Conservation (phyloP, 1,140 invertebrate genomes). For the Drosophila kohkoa region DNA sequence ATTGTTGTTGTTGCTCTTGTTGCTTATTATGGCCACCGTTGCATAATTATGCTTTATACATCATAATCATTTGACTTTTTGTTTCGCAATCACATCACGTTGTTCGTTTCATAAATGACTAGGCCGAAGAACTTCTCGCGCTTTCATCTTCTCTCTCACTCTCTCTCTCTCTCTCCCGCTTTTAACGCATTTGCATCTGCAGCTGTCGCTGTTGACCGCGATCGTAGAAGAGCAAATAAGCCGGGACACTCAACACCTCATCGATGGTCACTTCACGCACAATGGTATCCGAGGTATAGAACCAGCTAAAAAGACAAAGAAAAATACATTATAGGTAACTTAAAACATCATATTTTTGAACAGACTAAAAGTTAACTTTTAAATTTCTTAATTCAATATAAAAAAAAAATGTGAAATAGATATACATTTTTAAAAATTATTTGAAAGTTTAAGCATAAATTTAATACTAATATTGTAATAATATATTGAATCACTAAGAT, state of each 20-base stretch:
- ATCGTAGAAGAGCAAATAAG: conserved; percentile 90
- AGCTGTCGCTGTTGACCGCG: conserved; percentile 82
- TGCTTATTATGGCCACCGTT: conserved; percentile 41
- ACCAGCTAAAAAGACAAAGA: conserved; percentile 86
- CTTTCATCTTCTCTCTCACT: conserved; percentile 5
- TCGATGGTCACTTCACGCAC: conserved; percentile 88
- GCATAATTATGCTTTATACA: conserved; percentile 19
- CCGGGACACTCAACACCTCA: conserved; percentile 88
- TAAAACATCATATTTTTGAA: too few species aligned
- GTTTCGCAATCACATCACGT: conserved; percentile 1
- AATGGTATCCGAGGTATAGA: conserved; percentile 89
- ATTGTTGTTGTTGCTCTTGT: too few species aligned
- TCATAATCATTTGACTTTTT: conserved; percentile 30
- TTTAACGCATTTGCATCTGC: conserved; percentile 61
- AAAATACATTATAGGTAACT: too few species aligned
- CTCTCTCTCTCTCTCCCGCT: too few species aligned
- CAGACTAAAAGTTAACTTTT: too few species aligned
- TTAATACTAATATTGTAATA: too few species aligned
- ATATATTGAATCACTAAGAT: too few species aligned
- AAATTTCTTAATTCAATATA: too few species aligned
- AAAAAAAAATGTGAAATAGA: too few species aligned
- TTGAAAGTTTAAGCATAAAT: too few species aligned
- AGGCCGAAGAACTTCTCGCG: conserved; percentile 24
- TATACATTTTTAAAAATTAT: too few species aligned
- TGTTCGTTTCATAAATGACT: conserved; percentile 28